phyloP scores from a whole-genome alignment of 2,113 vertebrate genomes.

The Ailuropoda melanoleuca region DNA sequence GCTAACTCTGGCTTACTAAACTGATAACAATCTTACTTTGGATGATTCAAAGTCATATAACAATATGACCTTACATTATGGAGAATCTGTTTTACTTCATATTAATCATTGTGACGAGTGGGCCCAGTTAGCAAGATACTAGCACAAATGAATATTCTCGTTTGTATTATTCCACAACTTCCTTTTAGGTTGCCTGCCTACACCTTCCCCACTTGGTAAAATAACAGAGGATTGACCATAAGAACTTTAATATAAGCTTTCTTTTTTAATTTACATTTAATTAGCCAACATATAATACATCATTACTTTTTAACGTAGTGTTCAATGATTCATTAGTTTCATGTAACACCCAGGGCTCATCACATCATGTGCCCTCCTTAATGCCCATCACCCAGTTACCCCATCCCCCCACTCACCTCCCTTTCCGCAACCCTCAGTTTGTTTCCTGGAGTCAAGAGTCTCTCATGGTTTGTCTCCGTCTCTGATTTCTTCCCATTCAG shows the following conservation, averaged over 20 bases:
- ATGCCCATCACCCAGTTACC: not conserved
- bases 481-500: not conserved
- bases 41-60: slow-evolving; percentile 13
- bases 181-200: not conserved
- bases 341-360: not conserved
- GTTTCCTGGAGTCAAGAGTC: not conserved
- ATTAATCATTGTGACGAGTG: not conserved
- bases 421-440: not conserved
- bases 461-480: not conserved
- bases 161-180: not conserved
- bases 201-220: not conserved
- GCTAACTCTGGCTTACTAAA: slow-evolving; percentile 30
- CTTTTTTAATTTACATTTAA: not conserved
- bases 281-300: not conserved
- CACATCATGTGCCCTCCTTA: not conserved
- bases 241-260: not conserved
- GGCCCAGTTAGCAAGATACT: not conserved
- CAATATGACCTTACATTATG: not conserved
- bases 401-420: not conserved
- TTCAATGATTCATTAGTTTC: not conserved
- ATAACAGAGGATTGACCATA: not conserved
- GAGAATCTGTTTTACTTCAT: slow-evolving; percentile 7
- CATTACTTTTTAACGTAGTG: not conserved
- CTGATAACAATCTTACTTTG: not conserved
- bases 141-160: not conserved